phyloP scores from a whole-genome alignment of 2,113 vertebrate genomes.

The Epinephelus moara region DNA sequence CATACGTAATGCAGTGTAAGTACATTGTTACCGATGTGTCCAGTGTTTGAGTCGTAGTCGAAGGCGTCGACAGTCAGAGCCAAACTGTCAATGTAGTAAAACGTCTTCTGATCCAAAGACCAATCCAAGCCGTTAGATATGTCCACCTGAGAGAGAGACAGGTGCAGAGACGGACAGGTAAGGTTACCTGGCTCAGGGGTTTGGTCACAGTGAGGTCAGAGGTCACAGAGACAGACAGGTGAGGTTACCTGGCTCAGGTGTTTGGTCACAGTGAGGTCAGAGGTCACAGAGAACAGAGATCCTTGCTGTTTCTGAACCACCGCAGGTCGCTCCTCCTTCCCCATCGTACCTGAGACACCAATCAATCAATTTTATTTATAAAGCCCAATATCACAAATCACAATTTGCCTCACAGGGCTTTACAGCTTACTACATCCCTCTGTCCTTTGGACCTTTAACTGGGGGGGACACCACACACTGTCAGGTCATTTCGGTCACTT shows the following conservation, averaged over 20 bases:
- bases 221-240: background rate
- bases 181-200: no score
- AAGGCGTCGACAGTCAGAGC: conserved; percentile 91
- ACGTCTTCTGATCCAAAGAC: conserved; percentile 90
- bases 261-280: background rate
- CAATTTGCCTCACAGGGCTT: no score
- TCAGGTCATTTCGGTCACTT: background rate
- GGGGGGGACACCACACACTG: background rate
- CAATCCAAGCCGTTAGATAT: conserved; percentile 97
- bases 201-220: background rate
- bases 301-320: conserved; percentile 48
- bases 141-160: conserved; percentile 84
- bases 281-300: conserved; percentile 52
- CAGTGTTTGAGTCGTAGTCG: conserved; percentile 90
- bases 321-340: conserved; percentile 10
- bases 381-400: no score
- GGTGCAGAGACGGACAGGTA: background rate
- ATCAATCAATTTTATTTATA: no score
- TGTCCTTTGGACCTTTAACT: no score
- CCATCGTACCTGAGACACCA: conserved; percentile 67
- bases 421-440: no score
- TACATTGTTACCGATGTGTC: conserved; percentile 64
- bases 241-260: no score
- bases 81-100: conserved; percentile 96
- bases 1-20: background rate